phyloP scores from a whole-genome alignment of 1,140 invertebrate species.

The Hypsibius dujardini region DNA sequence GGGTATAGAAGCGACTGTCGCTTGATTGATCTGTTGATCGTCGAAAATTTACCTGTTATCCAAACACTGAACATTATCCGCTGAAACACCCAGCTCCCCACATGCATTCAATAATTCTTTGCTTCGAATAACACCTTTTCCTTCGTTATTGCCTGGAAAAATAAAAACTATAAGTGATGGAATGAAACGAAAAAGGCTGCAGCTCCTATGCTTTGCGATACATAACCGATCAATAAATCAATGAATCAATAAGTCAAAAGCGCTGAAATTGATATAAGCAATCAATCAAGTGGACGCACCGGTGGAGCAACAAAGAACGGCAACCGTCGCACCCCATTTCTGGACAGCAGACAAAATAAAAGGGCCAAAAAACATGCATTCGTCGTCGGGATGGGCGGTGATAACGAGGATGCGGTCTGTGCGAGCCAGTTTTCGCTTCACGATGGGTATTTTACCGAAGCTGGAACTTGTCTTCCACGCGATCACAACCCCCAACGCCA shows the following conservation, averaged over 20 bases:
- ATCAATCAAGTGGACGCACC: no score
- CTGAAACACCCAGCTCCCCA: background rate
- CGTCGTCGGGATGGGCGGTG: conserved; percentile 85
- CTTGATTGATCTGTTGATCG: background rate
- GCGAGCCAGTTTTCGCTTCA: background rate
- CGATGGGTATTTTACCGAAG: background rate
- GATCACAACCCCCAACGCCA: background rate
- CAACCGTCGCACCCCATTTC: conserved; percentile 44
- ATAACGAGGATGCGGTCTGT: conserved; percentile 51
- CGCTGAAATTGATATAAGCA: no score
- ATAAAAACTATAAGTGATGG: background rate
- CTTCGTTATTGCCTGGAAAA: conserved; percentile 50
- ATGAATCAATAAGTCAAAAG: no score
- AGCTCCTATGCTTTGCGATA: no score
- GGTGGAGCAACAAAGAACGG: conserved; percentile 65
- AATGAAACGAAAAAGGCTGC: background rate
- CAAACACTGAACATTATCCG: conserved; percentile 2
- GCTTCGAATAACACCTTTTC: conserved; percentile 34
- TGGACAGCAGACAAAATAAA: conserved; percentile 50
- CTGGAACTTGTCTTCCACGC: background rate
- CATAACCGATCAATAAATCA: no score
- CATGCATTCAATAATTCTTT: conserved; percentile 17
- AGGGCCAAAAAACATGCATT: conserved; percentile 95
- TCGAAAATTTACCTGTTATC: conserved; percentile 20
- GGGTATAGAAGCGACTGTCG: no score